Evolutionary conservation across 2,113 vertebrate genomes (phyloP).

Genomic region (Eulemur rufifrons): DNA sequence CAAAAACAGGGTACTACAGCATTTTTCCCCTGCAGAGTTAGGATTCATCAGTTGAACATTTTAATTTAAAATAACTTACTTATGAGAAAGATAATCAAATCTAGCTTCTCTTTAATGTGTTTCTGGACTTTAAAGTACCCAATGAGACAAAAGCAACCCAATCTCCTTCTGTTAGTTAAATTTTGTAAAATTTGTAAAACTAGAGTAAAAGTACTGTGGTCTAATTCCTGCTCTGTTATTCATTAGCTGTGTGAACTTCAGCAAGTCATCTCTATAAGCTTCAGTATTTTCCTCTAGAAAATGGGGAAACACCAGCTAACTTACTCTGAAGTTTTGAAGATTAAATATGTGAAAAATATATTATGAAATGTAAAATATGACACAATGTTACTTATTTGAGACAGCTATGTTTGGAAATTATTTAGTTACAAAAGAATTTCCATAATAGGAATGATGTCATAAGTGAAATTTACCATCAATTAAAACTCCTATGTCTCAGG

Average conservation of each 20-base stretch:
- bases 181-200: not conserved
- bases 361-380: not conserved
- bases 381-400: not conserved
- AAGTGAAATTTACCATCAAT: conserved; percentile 3
- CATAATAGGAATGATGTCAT: not conserved
- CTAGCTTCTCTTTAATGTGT: not conserved
- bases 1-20: not conserved
- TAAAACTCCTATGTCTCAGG: not conserved
- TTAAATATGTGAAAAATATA: not conserved
- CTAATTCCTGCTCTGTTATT: not conserved
- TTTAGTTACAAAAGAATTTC: conserved; percentile 33
- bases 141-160: not conserved
- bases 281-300: not conserved
- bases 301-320: not conserved
- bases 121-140: not conserved
- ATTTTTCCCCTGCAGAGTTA: not conserved
- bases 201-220: not conserved
- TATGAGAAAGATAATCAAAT: not conserved
- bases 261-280: not conserved
- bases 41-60: not conserved
- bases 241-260: not conserved
- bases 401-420: conserved; percentile 3
- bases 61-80: not conserved
- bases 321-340: not conserved
- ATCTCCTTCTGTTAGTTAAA: not conserved